These are phyloP conservation scores for Valencia hispanica DNA, from an alignment of 2,797 vertebrate genomes.

Conservation along the genomic window DNA sequence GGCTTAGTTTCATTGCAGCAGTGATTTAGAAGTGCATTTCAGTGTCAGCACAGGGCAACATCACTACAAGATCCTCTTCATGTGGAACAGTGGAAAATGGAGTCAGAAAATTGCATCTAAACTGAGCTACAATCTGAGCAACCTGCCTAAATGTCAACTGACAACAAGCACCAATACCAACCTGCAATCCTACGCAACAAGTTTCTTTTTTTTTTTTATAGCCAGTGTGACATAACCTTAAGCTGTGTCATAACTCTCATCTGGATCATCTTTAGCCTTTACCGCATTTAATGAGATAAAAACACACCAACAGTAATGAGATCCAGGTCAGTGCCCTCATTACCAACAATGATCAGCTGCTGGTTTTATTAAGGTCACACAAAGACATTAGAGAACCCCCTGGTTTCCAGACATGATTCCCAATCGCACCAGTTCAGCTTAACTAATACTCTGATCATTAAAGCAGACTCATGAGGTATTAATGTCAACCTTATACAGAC, in stretches of 20 bases:
- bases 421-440: slow-evolving; percentile 40
- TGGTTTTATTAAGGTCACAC: slow-evolving; percentile 65
- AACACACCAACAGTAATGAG: slow-evolving; percentile 44
- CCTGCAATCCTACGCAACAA: slow-evolving; percentile 5
- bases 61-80: neutral
- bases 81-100: slow-evolving; percentile 1
- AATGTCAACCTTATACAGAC: slow-evolving; percentile 14
- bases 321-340: slow-evolving; percentile 57
- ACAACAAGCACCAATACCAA: slow-evolving; percentile 17
- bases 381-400: slow-evolving; percentile 44
- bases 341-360: slow-evolving; percentile 55
- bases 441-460: slow-evolving; percentile 71
- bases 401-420: slow-evolving; percentile 30
- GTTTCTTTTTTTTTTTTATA: slow-evolving; percentile 10
- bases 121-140: neutral
- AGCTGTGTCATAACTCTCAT: slow-evolving; percentile 10
- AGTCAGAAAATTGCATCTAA: slow-evolving; percentile 13
- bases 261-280: neutral
- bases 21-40: slow-evolving; percentile 14
- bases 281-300: slow-evolving; percentile 33
- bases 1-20: slow-evolving; percentile 10
- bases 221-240: slow-evolving; percentile 17
- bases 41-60: neutral
- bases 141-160: slow-evolving; percentile 12
- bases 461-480: slow-evolving; percentile 43